Percentiles rank a stretch among this genome's conserved stretches.
These are phyloP conservation scores for Drosophila niveifrons DNA, from an alignment of 2,888 invertebrate species.

Conservation along the genomic window DNA sequence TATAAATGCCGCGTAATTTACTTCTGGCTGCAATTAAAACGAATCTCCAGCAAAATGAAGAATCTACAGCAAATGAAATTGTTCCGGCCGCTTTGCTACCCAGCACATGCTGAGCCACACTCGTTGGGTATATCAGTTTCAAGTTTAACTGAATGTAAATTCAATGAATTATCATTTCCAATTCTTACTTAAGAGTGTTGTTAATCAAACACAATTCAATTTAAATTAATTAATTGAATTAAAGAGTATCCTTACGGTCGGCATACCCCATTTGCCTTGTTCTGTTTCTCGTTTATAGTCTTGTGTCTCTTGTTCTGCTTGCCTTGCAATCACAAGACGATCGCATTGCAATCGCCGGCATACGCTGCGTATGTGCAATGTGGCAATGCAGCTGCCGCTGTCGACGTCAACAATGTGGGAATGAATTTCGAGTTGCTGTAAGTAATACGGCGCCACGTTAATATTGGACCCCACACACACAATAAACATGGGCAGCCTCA, in stretches of 20 bases:
- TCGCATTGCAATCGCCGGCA: conserved; percentile 39
- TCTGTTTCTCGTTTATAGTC: conserved; percentile 1
- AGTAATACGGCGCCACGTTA: conserved; percentile 48
- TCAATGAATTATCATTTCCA: too few relatives aligned
- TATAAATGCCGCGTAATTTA: conserved; percentile 77
- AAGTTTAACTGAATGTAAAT: background rate
- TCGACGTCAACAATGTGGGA: conserved; percentile 31
- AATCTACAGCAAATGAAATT: conserved; percentile 52
- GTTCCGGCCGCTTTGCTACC: conserved; percentile 35
- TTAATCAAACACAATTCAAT: too few relatives aligned
- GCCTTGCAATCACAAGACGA: conserved; percentile 28
- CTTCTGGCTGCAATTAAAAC: conserved; percentile 67
- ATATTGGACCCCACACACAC: conserved; percentile 25
- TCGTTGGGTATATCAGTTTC: conserved; percentile 8
- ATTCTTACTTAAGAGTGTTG: too few relatives aligned
- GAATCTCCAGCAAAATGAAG: conserved; percentile 40
- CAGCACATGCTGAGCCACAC: background rate
- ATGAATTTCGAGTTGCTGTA: conserved; percentile 25
- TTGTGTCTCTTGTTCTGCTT: conserved; percentile 1
- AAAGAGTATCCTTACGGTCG: background rate
- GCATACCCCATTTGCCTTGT: background rate
- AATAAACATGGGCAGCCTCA: background rate
- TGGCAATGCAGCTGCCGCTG: conserved; percentile 16
- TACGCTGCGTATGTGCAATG: conserved; percentile 61
- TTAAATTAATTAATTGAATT: too few relatives aligned